Evolutionary conservation across 2,113 vertebrate species (phyloP).

Genomic region (Tichodroma muraria): DNA sequence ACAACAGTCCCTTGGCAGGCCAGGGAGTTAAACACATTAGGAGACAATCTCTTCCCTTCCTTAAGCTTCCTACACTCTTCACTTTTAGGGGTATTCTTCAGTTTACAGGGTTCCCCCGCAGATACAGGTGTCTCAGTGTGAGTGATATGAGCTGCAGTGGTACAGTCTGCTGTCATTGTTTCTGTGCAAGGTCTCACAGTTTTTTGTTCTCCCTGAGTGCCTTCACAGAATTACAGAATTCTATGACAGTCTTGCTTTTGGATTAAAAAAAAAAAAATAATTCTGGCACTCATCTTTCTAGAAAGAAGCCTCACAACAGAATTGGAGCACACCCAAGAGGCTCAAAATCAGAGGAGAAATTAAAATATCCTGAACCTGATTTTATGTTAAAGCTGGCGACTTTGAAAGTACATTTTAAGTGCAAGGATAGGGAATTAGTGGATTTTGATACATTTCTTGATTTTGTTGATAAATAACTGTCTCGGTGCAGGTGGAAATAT

Average conservation of each 20-base stretch:
- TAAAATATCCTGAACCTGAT: not conserved
- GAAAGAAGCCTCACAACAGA: not conserved
- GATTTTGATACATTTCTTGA: not conserved
- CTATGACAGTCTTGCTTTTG: not conserved
- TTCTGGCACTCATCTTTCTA: not conserved
- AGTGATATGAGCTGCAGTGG: not conserved
- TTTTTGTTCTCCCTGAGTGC: not conserved
- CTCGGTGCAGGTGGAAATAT: not conserved
- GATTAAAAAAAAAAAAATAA: not conserved
- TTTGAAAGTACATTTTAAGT: not conserved
- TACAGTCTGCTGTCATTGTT: not conserved
- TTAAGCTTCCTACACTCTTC: not conserved
- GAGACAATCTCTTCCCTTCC: not conserved
- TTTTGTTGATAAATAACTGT: not conserved
- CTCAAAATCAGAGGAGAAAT: not conserved
- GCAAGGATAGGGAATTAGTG: not conserved
- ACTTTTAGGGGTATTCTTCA: not conserved
- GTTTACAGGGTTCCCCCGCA: not conserved
- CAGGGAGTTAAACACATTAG: not conserved
- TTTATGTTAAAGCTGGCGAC: not conserved
- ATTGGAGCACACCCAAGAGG: not conserved
- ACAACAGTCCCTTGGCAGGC: not conserved
- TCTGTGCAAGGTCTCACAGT: not conserved
- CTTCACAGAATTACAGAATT: not conserved
- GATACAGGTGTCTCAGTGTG: not conserved